Conservation (phyloP, 2,888 invertebrate genomes). For the Abrostola triplasia region DNA sequence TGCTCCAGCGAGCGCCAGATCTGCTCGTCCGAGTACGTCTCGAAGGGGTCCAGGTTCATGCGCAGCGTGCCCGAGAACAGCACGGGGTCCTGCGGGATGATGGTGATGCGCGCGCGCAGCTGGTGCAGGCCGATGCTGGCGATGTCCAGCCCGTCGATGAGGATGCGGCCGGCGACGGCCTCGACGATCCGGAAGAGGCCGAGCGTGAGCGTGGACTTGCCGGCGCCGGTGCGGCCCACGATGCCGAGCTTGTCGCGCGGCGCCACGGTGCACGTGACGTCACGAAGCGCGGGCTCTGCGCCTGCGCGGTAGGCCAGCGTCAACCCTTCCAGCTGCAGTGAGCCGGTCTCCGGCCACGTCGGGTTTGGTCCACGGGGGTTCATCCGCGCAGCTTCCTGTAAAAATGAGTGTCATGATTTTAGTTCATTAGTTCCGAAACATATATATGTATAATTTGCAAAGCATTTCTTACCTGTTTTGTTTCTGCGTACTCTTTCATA, state of each 20-base stretch:
- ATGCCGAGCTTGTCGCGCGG: conserved; percentile 97
- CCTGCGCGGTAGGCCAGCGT: conserved; percentile 96
- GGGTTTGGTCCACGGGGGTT: conserved; percentile 89
- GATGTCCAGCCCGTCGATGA: conserved; percentile 95
- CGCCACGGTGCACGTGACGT: conserved; percentile 92
- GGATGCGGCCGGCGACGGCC: conserved; percentile 93
- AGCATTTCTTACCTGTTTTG: conserved; percentile 87
- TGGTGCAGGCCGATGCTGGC: conserved; percentile 94
- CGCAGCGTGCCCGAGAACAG: conserved; percentile 97
- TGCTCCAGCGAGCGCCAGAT: conserved; percentile 96
- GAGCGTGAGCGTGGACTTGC: conserved; percentile 96
- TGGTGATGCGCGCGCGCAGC: conserved; percentile 94
- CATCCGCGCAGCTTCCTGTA: conserved; percentile 93
- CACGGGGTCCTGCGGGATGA: conserved; percentile 97
- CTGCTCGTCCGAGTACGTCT: conserved; percentile 92
- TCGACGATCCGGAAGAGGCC: conserved; percentile 94
- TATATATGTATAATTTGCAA: too few relatives aligned
- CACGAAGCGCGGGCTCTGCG: conserved; percentile 95
- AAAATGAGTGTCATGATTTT: too few relatives aligned
- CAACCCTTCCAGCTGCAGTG: conserved; percentile 93
- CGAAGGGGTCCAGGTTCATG: conserved; percentile 97
- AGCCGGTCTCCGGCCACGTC: conserved; percentile 95
- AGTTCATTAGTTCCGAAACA: too few relatives aligned
- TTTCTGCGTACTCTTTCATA: conserved; percentile 98
- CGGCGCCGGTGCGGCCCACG: conserved; percentile 96